A percentile compares a stretch with the other conserved stretches of the same genome.
Conservation (phyloP, 2,113 vertebrate genomes). For the Neopipo cinnamomea region DNA sequence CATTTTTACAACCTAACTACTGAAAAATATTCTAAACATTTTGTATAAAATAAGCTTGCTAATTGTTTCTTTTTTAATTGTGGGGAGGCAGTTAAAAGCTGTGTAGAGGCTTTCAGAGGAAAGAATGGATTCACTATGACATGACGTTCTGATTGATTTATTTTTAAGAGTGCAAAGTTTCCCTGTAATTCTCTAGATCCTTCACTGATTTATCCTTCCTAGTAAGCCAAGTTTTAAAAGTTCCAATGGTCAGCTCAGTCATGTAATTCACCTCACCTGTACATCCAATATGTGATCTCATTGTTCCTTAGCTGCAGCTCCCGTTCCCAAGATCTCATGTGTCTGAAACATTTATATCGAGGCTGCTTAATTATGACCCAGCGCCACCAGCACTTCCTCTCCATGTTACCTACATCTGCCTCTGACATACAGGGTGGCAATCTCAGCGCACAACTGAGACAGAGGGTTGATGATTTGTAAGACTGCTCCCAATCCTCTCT, state of each 20-base stretch:
- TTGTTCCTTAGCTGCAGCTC: neutral
- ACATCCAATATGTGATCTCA: fast-evolving
- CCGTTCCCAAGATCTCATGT: neutral
- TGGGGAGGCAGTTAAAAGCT: neutral
- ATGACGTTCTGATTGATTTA: neutral
- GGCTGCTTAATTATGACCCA: neutral
- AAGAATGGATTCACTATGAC: neutral
- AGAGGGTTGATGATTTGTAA: neutral
- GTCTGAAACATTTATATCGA: neutral
- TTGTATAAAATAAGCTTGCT: neutral
- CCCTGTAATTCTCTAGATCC: neutral
- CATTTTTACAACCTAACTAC: neutral
- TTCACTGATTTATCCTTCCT: neutral
- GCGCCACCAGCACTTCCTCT: neutral
- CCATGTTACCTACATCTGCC: neutral
- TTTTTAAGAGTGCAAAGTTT: neutral
- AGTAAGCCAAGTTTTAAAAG: neutral
- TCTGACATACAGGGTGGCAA: neutral
- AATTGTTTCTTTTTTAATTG: neutral
- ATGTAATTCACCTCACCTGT: neutral
- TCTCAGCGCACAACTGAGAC: fast-evolving
- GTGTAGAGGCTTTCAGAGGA: neutral
- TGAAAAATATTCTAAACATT: neutral
- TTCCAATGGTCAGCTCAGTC: neutral
- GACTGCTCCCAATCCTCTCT: neutral